Percentiles rank a stretch among this genome's conserved stretches.
Evolutionary conservation across 2,113 vertebrate species (phyloP).

Genomic region (Sialia sialis): DNA sequence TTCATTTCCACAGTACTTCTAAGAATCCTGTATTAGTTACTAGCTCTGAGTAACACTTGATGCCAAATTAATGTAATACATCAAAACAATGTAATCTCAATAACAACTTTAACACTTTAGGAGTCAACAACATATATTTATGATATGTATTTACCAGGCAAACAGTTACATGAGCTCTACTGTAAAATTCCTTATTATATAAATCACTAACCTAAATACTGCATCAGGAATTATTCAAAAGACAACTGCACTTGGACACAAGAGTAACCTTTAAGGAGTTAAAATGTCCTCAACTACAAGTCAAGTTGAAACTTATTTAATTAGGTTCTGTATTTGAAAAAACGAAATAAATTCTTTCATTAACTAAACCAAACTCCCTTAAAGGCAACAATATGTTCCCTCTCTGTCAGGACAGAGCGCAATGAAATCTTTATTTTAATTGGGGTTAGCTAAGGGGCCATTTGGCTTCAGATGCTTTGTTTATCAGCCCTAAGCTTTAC

Average conservation of each 20-base stretch:
- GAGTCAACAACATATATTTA: neutral
- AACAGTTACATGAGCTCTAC: neutral
- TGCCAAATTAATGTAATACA: neutral
- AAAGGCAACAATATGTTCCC: constrained; percentile 84
- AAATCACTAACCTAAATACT: neutral
- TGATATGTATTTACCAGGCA: neutral
- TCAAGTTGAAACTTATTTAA: constrained; percentile 78
- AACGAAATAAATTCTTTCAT: constrained; percentile 79
- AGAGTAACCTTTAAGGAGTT: constrained; percentile 70
- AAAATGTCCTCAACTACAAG: constrained; percentile 68
- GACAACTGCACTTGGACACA: neutral
- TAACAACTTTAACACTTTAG: neutral
- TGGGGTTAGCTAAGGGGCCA: constrained; percentile 79
- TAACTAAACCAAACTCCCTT: constrained; percentile 81
- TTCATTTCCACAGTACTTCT: neutral
- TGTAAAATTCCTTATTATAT: neutral
- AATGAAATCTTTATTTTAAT: constrained; percentile 83
- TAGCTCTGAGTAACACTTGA: neutral
- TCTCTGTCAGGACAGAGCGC: constrained; percentile 78
- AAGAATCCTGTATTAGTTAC: neutral
- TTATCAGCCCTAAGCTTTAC: constrained; percentile 77
- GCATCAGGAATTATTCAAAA: neutral
- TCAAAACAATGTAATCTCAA: neutral
- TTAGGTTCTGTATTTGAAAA: constrained; percentile 71
- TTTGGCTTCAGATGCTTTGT: constrained; percentile 79